Evolutionary conservation across 2,888 invertebrate species (phyloP).

Genomic region (Pristionchus japonicus): DNA sequence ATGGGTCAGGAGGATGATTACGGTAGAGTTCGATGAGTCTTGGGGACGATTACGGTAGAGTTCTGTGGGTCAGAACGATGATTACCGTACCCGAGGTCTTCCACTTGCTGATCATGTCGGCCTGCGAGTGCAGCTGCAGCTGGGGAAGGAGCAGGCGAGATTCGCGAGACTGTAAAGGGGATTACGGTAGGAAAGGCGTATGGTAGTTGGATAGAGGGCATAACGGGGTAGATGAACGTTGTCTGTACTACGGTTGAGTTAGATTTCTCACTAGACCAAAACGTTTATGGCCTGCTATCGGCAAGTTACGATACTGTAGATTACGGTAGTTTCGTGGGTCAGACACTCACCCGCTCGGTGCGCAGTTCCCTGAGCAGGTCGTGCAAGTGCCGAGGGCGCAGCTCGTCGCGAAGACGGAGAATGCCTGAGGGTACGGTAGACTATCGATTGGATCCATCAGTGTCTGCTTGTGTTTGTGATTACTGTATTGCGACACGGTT

Average conservation of each 20-base stretch:
- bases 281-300: no score
- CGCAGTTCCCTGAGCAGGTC: neutral
- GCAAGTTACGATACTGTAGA: neutral
- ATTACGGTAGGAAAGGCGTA: neutral
- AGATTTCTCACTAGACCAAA: no score
- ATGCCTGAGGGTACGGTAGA: slow-evolving; percentile 28
- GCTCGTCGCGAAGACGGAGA: slow-evolving; percentile 21
- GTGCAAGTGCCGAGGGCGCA: neutral
- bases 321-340: neutral
- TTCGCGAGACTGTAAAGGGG: neutral
- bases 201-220: no score
- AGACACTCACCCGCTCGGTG: neutral
- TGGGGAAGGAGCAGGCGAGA: neutral
- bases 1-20: no score
- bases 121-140: slow-evolving; percentile 28
- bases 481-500: no score
- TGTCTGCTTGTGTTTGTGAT: no score
- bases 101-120: slow-evolving; percentile 38
- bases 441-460: neutral
- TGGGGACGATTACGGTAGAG: neutral
- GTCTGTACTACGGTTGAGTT: no score
- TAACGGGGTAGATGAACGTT: no score
- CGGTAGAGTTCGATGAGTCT: no score
- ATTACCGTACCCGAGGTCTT: slow-evolving; percentile 4
- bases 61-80: neutral